phyloP scores from a whole-genome alignment of 2,797 vertebrate species.

The Oreochromis grahami region DNA sequence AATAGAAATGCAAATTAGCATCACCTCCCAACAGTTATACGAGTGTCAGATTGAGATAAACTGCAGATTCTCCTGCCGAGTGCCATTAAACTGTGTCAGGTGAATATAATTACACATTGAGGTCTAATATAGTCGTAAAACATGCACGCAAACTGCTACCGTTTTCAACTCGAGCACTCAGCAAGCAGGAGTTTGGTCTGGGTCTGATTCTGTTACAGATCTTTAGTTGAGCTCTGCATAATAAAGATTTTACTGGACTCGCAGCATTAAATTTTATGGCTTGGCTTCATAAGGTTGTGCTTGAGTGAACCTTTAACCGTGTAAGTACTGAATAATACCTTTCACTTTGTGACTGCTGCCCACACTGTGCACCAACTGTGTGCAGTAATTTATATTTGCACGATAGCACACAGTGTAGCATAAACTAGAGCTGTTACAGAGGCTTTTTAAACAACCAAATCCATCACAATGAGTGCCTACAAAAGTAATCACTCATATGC shows the following conservation, averaged over 20 bases:
- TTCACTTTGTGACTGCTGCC: background rate
- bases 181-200: background rate
- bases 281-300: background rate
- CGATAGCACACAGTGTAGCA: background rate
- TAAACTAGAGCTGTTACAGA: background rate
- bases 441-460: background rate
- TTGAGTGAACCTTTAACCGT: background rate
- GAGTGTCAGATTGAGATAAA: background rate
- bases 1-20: background rate
- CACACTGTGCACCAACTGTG: background rate
- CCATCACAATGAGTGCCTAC: background rate
- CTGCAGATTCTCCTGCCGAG: background rate
- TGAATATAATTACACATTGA: background rate
- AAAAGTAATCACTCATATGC: background rate
- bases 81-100: background rate
- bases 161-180: background rate
- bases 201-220: background rate
- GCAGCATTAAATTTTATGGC: background rate
- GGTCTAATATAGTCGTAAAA: background rate
- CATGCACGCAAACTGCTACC: background rate
- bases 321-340: background rate
- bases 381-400: background rate
- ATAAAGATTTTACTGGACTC: background rate
- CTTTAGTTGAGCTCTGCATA: background rate
- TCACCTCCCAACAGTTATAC: background rate